These are phyloP conservation scores for Drosophila dunni DNA, from an alignment of 1,140 invertebrate species.

Conservation along the genomic window DNA sequence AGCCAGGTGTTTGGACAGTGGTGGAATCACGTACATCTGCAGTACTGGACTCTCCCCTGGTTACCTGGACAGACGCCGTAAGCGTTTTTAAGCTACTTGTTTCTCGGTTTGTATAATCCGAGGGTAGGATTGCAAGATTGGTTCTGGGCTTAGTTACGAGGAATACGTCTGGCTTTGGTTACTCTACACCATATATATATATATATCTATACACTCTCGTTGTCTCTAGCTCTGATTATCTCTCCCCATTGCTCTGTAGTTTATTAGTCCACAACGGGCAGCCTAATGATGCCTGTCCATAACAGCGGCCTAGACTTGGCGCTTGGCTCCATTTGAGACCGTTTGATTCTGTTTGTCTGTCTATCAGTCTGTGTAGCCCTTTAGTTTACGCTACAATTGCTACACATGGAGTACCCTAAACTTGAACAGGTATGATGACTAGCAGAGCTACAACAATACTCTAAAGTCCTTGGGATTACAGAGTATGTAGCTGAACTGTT, in stretches of 20 bases:
- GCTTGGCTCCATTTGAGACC: constrained; percentile 29
- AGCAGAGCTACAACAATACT: background rate
- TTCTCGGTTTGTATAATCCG: constrained; percentile 79
- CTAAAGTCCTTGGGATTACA: background rate
- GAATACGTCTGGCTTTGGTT: constrained; percentile 25
- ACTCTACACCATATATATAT: background rate
- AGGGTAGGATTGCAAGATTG: constrained; percentile 45
- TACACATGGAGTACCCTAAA: constrained; percentile 24
- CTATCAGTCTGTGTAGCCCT: constrained; percentile 29
- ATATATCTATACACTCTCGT: constrained; percentile 17
- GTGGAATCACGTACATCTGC: background rate
- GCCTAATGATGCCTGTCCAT: constrained; percentile 74
- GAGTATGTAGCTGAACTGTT: background rate
- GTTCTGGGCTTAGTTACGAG: constrained; percentile 48
- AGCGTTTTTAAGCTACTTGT: constrained; percentile 78
- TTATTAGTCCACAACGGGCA: constrained; percentile 67
- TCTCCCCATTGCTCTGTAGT: constrained; percentile 40
- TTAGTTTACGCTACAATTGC: constrained; percentile 66
- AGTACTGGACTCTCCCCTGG: constrained; percentile 35
- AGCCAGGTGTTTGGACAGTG: constrained; percentile 41
- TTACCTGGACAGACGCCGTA: constrained; percentile 44
- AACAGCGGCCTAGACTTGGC: constrained; percentile 47
- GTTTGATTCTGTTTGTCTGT: constrained; percentile 54
- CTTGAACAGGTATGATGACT: background rate
- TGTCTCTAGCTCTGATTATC: constrained; percentile 10